phyloP scores from a whole-genome alignment of 1,140 invertebrate species.

The Drosophila baimaii region DNA sequence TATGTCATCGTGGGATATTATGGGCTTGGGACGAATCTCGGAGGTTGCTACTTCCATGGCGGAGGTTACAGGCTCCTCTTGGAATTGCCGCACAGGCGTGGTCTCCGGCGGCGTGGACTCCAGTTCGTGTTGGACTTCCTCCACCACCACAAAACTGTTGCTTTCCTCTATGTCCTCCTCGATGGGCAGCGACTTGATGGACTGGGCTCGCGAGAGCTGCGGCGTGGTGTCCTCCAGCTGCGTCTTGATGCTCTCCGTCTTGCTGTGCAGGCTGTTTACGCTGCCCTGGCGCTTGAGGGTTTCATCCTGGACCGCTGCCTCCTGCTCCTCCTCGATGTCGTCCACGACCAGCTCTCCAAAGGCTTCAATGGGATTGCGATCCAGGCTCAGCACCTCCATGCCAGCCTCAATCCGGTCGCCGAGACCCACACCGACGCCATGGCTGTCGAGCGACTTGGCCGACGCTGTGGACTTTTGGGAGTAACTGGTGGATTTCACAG shows the following conservation, averaged over 20 bases:
- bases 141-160: slow-evolving; percentile 76
- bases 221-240: slow-evolving; percentile 73
- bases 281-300: slow-evolving; percentile 63
- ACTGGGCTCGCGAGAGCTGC: slow-evolving; percentile 72
- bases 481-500: slow-evolving; percentile 70
- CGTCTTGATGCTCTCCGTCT: slow-evolving; percentile 78
- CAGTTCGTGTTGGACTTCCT: slow-evolving; percentile 58
- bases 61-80: not conserved
- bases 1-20: slow-evolving; percentile 14
- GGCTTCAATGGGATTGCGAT: slow-evolving; percentile 28
- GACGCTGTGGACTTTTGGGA: slow-evolving; percentile 80
- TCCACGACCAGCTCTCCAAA: slow-evolving; percentile 58
- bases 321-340: slow-evolving; percentile 43
- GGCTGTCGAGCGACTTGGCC: slow-evolving; percentile 56
- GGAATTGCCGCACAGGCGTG: not conserved
- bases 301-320: slow-evolving; percentile 22
- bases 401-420: not conserved
- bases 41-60: not conserved
- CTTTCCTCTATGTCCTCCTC: slow-evolving; percentile 77
- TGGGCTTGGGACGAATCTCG: slow-evolving; percentile 2
- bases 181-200: slow-evolving; percentile 71
- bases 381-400: slow-evolving; percentile 13
- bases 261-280: slow-evolving; percentile 70
- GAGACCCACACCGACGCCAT: not conserved
- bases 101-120: slow-evolving; percentile 27